Percentiles rank a stretch among this genome's conserved stretches.
Evolutionary conservation across 2,888 invertebrate genomes (phyloP).

Genomic region (Myopa tessellatipennis): DNA sequence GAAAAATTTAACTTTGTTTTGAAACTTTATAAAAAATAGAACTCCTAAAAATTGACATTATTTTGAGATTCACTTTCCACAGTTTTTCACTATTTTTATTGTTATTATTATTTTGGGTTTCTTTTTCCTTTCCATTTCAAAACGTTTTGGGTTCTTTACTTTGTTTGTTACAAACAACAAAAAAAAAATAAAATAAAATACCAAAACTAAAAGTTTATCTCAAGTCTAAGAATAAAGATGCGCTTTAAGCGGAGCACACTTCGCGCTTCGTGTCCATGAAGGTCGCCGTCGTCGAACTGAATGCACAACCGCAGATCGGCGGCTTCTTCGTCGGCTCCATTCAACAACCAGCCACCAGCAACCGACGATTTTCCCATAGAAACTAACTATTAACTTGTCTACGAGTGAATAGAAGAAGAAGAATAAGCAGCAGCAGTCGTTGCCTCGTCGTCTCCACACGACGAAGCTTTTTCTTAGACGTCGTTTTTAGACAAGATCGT

Average conservation of each 20-base stretch:
- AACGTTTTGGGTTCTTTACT: constrained; percentile 16
- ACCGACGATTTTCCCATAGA: constrained; percentile 41
- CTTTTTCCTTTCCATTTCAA: neutral
- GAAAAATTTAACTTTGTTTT: too few species aligned
- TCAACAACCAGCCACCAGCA: constrained; percentile 27
- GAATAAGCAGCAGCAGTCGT: constrained; percentile 14
- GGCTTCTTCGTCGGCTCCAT: constrained; percentile 53
- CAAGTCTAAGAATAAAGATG: constrained; percentile 3
- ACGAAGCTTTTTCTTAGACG: constrained; percentile 19
- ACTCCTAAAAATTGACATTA: neutral
- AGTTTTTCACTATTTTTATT: neutral
- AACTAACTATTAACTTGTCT: constrained; percentile 21
- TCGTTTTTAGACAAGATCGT: constrained; percentile 16
- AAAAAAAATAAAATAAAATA: too few species aligned
- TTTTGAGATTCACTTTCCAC: constrained; percentile 14
- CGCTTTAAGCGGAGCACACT: constrained; percentile 43
- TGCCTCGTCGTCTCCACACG: constrained; percentile 8
- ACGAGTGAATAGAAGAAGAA: constrained; percentile 30
- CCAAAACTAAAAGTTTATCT: too few species aligned
- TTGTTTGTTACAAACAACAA: neutral
- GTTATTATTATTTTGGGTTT: neutral
- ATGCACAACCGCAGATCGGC: constrained; percentile 52
- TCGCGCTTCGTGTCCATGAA: constrained; percentile 68
- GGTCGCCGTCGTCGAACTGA: constrained; percentile 68
- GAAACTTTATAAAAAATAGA: neutral